phyloP scores from a whole-genome alignment of 2,888 invertebrate genomes.

The Ophion ventricosus region DNA sequence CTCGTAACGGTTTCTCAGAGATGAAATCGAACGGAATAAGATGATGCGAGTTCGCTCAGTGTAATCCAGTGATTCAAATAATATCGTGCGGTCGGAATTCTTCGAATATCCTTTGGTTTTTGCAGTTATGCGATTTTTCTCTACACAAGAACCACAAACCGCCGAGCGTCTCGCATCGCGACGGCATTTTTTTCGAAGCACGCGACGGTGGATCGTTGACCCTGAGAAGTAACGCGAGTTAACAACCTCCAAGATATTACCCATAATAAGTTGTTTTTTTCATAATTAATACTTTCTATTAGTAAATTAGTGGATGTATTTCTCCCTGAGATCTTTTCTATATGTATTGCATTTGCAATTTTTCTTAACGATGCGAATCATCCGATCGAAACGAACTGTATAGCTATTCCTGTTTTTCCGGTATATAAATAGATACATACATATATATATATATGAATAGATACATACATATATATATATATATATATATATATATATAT shows the following conservation, averaged over 20 bases:
- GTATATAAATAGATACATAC: background rate
- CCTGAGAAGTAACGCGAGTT: background rate
- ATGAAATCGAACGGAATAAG: conserved; percentile 24
- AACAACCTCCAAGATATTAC: background rate
- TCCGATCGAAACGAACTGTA: conserved; percentile 8
- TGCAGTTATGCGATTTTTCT: conserved; percentile 9
- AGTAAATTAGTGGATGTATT: background rate
- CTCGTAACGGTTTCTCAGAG: conserved; percentile 33
- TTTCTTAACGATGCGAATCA: conserved; percentile 26
- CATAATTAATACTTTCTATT: background rate
- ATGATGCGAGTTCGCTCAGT: background rate
- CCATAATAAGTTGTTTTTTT: background rate
- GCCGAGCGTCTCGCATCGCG: conserved; percentile 7
- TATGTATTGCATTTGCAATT: conserved; percentile 5
- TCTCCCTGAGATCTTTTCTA: background rate
- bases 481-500: background rate
- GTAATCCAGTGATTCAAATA: background rate
- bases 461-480: background rate
- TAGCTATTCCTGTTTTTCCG: conserved; percentile 30
- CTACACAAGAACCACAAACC: conserved; percentile 26
- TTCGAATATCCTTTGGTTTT: conserved; percentile 39
- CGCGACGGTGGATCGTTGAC: conserved; percentile 16
- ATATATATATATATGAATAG: background rate
- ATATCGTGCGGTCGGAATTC: conserved; percentile 30
- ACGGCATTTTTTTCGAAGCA: conserved; percentile 13